phyloP scores from a whole-genome alignment of 1,140 invertebrate genomes.

The Spodoptera frugiperda region DNA sequence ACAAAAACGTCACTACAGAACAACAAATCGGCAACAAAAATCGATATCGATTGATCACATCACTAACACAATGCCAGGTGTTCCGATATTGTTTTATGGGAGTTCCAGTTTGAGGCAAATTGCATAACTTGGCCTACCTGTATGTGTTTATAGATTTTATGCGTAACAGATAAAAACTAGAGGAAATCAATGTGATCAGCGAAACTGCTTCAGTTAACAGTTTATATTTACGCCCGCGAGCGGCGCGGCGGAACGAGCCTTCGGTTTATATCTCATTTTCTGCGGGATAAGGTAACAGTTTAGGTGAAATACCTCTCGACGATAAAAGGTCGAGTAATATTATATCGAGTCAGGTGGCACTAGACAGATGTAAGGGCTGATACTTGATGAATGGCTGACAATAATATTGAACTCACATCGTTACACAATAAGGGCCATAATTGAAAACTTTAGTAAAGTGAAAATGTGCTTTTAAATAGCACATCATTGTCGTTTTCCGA shows the following conservation, averaged over 20 bases:
- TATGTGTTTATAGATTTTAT: constrained; percentile 32
- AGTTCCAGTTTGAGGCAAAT: constrained; percentile 42
- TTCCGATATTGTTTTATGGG: constrained; percentile 47
- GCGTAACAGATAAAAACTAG: neutral
- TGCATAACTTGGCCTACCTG: constrained; percentile 28
- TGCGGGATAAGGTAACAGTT: neutral
- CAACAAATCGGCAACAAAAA: neutral
- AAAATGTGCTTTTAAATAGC: too few relatives aligned
- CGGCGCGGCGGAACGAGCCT: neutral
- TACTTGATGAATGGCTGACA: too few relatives aligned
- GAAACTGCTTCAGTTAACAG: neutral
- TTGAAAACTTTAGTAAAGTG: too few relatives aligned
- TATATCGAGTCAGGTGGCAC: neutral
- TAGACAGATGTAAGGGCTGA: too few relatives aligned
- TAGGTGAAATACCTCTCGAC: neutral
- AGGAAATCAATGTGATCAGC: neutral
- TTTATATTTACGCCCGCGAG: constrained; percentile 5
- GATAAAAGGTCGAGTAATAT: neutral
- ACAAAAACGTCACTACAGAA: neutral
- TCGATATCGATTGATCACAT: constrained; percentile 22
- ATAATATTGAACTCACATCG: too few relatives aligned
- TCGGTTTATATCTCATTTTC: constrained; percentile 12
- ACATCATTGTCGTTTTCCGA: too few relatives aligned
- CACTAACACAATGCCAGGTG: constrained; percentile 44
- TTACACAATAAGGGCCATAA: too few relatives aligned